phyloP scores from a whole-genome alignment of 2,888 invertebrate species.

The Drosophila quasianomalipes region DNA sequence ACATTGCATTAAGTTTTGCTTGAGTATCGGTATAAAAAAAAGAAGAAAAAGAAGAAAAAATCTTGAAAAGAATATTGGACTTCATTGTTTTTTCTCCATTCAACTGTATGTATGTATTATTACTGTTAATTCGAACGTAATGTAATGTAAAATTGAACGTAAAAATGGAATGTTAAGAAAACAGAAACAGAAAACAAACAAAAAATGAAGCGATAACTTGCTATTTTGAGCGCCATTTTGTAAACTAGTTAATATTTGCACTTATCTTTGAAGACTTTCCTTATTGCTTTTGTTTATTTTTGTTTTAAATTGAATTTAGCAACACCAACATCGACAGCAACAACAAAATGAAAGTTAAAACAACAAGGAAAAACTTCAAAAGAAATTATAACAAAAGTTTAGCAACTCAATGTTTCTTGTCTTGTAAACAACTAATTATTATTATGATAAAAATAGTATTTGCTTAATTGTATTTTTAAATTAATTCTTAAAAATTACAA shows the following conservation, averaged over 20 bases:
- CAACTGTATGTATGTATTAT: constrained; percentile 13
- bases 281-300: not conserved
- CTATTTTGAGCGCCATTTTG: constrained; percentile 7
- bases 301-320: not conserved
- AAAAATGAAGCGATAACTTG: constrained; percentile 14
- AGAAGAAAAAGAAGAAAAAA: not conserved
- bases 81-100: constrained; percentile 8
- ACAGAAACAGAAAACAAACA: not conserved
- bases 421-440: constrained; percentile 3
- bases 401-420: not conserved
- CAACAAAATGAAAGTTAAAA: constrained; percentile 4
- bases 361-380: constrained; percentile 18
- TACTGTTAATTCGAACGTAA: constrained; percentile 34
- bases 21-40: not conserved
- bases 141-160: constrained; percentile 31
- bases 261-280: constrained; percentile 20
- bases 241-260: constrained; percentile 16
- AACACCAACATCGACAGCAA: not conserved
- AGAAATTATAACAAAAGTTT: not conserved
- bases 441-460: constrained; percentile 20
- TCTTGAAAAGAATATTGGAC: not conserved
- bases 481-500: constrained; percentile 78
- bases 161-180: constrained; percentile 33
- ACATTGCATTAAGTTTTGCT: constrained; percentile 25
- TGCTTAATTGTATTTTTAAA: constrained; percentile 81